phyloP scores from a whole-genome alignment of 2,888 invertebrate genomes.

The Ommatoiulus sabulosus region DNA sequence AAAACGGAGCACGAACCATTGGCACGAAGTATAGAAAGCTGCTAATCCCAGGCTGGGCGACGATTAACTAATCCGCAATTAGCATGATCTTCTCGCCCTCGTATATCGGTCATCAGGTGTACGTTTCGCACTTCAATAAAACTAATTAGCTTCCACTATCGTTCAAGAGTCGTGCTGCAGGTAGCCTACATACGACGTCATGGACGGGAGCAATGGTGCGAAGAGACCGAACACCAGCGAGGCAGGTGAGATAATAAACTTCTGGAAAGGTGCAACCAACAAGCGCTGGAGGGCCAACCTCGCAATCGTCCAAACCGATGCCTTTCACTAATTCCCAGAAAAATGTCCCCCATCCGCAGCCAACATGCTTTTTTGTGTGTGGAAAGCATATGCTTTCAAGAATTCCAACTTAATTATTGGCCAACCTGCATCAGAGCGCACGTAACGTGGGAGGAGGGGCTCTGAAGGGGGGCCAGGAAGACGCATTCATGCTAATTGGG shows the following conservation, averaged over 20 bases:
- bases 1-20: background rate
- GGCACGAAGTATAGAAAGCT: background rate
- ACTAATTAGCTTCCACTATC: constrained; percentile 9
- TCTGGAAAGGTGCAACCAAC: background rate
- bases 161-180: background rate
- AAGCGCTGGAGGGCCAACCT: background rate
- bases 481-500: constrained; percentile 12
- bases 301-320: background rate
- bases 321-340: constrained; percentile 9
- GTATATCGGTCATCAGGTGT: constrained; percentile 25
- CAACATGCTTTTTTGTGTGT: background rate
- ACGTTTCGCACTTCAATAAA: background rate
- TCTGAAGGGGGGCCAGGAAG: background rate
- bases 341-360: background rate
- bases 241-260: constrained; percentile 15
- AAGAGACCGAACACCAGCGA: background rate
- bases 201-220: background rate
- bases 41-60: background rate
- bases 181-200: background rate
- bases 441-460: background rate
- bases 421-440: background rate
- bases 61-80: background rate
- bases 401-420: background rate
- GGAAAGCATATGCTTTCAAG: background rate
- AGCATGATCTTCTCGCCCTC: background rate